These are phyloP conservation scores for Muscicapa comitata DNA, from an alignment of 2,797 vertebrate genomes.

Conservation along the genomic window DNA sequence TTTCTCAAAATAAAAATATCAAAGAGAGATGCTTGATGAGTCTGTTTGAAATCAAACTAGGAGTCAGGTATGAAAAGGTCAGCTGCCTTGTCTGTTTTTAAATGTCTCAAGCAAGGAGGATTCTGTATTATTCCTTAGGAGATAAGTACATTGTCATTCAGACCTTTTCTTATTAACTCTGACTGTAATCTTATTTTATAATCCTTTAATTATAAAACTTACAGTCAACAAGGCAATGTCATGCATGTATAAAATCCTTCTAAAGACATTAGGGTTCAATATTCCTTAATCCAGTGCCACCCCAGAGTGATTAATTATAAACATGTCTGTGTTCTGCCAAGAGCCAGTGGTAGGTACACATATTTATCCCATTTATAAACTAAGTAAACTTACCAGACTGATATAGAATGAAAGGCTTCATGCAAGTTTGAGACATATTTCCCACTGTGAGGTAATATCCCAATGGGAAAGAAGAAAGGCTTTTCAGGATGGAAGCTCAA, in stretches of 20 bases:
- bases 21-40: background rate
- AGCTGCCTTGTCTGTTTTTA: background rate
- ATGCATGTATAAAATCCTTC: background rate
- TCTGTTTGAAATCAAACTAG: background rate
- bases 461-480: background rate
- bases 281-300: slow-evolving; percentile 27
- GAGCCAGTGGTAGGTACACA: slow-evolving; percentile 6
- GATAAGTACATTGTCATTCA: background rate
- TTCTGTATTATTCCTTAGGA: background rate
- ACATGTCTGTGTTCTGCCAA: background rate
- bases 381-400: background rate
- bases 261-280: background rate
- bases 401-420: background rate
- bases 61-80: background rate
- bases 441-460: background rate
- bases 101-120: background rate
- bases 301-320: slow-evolving; percentile 7
- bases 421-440: background rate
- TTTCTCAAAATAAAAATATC: background rate
- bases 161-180: background rate
- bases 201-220: slow-evolving; percentile 14
- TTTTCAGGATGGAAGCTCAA: background rate
- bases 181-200: background rate
- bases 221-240: background rate
- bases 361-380: slow-evolving; percentile 17